A percentile compares a stretch with the other conserved stretches of the same genome.
Conservation (phyloP, 2,113 vertebrate species). For the Prinia subflava region DNA sequence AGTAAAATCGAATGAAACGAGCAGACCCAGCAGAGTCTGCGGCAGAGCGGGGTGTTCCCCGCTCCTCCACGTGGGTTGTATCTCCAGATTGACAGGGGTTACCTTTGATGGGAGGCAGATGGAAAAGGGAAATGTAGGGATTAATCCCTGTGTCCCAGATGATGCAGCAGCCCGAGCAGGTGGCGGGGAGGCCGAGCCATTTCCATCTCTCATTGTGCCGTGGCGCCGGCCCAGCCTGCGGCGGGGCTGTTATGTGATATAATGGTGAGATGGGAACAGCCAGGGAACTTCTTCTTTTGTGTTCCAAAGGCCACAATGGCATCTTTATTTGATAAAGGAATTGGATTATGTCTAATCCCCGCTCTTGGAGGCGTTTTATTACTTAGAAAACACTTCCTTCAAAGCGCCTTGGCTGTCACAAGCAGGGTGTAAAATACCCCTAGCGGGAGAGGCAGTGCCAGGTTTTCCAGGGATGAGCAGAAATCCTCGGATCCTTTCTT, state of each 20-base stretch:
- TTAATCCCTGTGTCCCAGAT: slow-evolving; percentile 8
- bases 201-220: background rate
- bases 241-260: background rate
- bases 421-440: background rate
- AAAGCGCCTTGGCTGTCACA: fast-evolving
- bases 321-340: slow-evolving; percentile 63
- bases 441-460: fast-evolving
- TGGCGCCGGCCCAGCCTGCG: background rate
- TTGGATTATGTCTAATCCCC: slow-evolving; percentile 56
- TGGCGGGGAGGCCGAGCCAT: slow-evolving; percentile 18
- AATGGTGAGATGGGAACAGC: slow-evolving; percentile 1
- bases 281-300: slow-evolving; percentile 14
- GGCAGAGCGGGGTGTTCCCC: background rate
- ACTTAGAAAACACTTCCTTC: slow-evolving; percentile 14
- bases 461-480: background rate
- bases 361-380: slow-evolving; percentile 30
- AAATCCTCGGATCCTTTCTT: background rate
- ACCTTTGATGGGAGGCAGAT: slow-evolving; percentile 33
- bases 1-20: background rate
- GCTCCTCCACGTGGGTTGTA: background rate
- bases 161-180: slow-evolving; percentile 8
- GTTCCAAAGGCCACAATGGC: slow-evolving; percentile 34
- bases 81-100: background rate
- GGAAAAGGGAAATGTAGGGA: slow-evolving; percentile 9
- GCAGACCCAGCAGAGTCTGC: background rate